phyloP scores from a whole-genome alignment of 2,888 invertebrate species.

The Trissolcus brochymenae region DNA sequence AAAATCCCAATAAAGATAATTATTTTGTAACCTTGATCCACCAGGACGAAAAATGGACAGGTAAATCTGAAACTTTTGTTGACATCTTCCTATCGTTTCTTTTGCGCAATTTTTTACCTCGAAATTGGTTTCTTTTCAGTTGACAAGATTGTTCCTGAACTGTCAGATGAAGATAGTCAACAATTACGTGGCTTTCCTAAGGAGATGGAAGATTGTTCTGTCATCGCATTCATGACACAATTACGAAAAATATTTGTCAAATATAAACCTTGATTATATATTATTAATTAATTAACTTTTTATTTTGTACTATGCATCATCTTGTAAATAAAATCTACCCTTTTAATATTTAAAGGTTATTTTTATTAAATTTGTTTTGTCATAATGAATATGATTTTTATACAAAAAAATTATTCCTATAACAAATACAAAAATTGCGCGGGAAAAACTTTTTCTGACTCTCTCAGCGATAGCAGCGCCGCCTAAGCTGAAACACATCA shows the following conservation, averaged over 20 bases:
- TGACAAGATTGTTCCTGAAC: conserved; percentile 65
- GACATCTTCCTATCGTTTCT: background rate
- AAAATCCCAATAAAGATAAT: conserved; percentile 60
- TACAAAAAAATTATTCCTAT: background rate
- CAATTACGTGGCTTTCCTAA: conserved; percentile 62
- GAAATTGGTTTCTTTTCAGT: conserved; percentile 62
- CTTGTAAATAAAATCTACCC: background rate
- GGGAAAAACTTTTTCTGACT: background rate
- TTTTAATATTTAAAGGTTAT: background rate
- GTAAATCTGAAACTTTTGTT: conserved; percentile 57
- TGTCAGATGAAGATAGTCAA: conserved; percentile 62
- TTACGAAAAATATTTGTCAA: conserved; percentile 66
- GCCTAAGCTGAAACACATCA: background rate
- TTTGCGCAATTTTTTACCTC: background rate
- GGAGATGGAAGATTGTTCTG: conserved; percentile 58
- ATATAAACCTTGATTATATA: conserved; percentile 28
- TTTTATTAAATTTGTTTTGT: no score
- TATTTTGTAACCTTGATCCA: conserved; percentile 64
- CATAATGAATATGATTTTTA: no score
- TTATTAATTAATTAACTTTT: conserved; percentile 8
- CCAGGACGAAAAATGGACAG: conserved; percentile 64
- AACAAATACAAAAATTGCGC: background rate
- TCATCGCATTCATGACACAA: conserved; percentile 65
- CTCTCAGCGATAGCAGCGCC: background rate
- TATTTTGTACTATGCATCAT: background rate